Evolutionary conservation across 2,113 vertebrate genomes (phyloP).

Genomic region (Sphyrna mokarran): DNA sequence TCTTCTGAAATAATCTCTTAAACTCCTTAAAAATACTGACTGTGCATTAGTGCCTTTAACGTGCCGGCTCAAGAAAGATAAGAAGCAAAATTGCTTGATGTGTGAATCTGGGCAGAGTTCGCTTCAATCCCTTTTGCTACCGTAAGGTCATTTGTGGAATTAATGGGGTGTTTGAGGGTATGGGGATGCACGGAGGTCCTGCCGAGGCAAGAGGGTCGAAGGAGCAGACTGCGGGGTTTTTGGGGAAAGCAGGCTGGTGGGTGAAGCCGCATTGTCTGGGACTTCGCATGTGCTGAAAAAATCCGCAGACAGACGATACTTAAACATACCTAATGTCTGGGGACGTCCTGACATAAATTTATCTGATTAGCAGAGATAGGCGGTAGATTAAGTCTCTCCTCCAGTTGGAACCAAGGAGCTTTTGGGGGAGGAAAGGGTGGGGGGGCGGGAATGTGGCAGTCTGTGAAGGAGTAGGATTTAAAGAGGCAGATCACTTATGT

Average conservation of each 20-base stretch:
- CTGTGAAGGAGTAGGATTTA: not conserved
- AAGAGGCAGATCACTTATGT: not conserved
- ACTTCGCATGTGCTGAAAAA: slow-evolving; percentile 37
- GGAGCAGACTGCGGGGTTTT: not conserved
- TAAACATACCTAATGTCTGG: slow-evolving; percentile 45
- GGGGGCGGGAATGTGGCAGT: not conserved
- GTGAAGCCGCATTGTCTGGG: slow-evolving; percentile 40
- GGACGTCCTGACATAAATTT: slow-evolving; percentile 46
- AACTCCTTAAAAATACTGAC: slow-evolving; percentile 74
- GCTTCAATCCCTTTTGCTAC: not conserved
- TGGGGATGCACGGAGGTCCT: not conserved
- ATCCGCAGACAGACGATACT: slow-evolving; percentile 45
- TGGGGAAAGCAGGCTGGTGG: not conserved
- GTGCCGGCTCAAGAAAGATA: slow-evolving; percentile 74
- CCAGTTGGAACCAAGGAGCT: not conserved
- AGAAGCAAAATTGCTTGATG: slow-evolving; percentile 68
- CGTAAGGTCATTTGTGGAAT: slow-evolving; percentile 19
- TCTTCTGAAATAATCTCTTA: slow-evolving; percentile 74
- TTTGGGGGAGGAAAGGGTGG: not conserved
- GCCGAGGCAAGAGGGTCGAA: not conserved
- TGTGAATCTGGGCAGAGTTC: slow-evolving; percentile 62
- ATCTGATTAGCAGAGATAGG: slow-evolving; percentile 50
- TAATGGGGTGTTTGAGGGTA: not conserved
- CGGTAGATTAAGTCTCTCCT: slow-evolving; percentile 44
- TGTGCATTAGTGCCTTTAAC: slow-evolving; percentile 77